Conservation (phyloP, 2,797 vertebrate genomes). For the Rhinophrynus dorsalis region DNA sequence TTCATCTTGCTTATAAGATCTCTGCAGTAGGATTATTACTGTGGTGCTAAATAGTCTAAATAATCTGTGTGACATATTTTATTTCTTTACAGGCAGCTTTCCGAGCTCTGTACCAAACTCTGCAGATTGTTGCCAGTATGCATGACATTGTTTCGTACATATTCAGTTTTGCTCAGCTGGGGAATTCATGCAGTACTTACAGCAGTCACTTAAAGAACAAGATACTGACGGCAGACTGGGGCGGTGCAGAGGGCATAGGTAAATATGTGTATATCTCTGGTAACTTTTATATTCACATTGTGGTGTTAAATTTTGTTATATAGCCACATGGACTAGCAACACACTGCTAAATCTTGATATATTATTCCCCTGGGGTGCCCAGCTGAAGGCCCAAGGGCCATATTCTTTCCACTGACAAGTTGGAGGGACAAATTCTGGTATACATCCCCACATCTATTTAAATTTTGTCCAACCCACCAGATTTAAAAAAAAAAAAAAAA, state of each 20-base stretch:
- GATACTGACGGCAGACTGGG: constrained; percentile 64
- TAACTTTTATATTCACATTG: neutral
- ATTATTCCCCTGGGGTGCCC: too few species aligned
- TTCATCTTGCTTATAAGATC: too few species aligned
- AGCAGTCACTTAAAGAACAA: constrained; percentile 53
- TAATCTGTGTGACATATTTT: neutral
- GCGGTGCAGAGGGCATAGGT: constrained; percentile 66
- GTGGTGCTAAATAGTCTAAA: neutral
- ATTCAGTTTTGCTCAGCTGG: constrained; percentile 72
- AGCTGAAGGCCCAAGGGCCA: too few species aligned
- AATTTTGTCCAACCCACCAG: too few species aligned
- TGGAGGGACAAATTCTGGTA: too few species aligned
- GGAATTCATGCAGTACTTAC: constrained; percentile 55
- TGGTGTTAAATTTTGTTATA: too few species aligned
- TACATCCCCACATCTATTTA: too few species aligned
- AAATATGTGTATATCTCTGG: neutral
- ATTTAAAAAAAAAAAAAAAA: too few species aligned
- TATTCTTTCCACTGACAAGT: too few species aligned
- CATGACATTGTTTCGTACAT: constrained; percentile 69
- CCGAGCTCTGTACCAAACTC: constrained; percentile 61
- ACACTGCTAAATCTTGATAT: too few species aligned
- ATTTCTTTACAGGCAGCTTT: constrained; percentile 60
- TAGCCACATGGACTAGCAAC: too few species aligned
- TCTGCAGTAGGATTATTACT: too few species aligned
- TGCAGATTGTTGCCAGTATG: constrained; percentile 66